phyloP scores from a whole-genome alignment of 2,888 invertebrate genomes.

The Diarsia mendica region DNA sequence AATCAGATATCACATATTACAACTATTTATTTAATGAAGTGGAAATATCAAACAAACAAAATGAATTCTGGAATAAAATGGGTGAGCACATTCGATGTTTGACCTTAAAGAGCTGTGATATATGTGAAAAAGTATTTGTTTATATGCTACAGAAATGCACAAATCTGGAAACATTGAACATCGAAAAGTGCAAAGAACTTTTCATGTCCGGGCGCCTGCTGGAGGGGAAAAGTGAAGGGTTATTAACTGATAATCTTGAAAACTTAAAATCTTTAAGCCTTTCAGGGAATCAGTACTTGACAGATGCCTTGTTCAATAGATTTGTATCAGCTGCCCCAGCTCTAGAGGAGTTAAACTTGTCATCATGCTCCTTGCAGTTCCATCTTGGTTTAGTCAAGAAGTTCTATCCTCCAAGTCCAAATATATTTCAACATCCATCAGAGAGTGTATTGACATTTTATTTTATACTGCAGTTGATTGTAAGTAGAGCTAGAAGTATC shows the following conservation, averaged over 20 bases:
- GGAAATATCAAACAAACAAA: conserved; percentile 87
- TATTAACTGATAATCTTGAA: conserved; percentile 83
- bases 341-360: conserved; percentile 91
- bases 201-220: conserved; percentile 94
- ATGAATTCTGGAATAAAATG: conserved; percentile 90
- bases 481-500: conserved; percentile 87
- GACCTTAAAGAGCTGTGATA: conserved; percentile 90
- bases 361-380: conserved; percentile 93
- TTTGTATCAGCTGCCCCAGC: conserved; percentile 91
- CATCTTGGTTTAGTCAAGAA: conserved; percentile 92
- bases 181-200: conserved; percentile 92
- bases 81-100: conserved; percentile 90
- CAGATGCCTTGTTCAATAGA: conserved; percentile 93
- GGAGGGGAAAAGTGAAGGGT: conserved; percentile 90
- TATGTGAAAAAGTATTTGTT: conserved; percentile 91
- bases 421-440: conserved; percentile 87
- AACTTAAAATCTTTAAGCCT: conserved; percentile 91
- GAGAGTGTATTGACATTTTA: conserved; percentile 93
- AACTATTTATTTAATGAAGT: conserved; percentile 90
- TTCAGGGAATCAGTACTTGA: conserved; percentile 92
- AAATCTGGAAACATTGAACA: conserved; percentile 90
- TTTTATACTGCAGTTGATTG: conserved; percentile 91
- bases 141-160: conserved; percentile 90
- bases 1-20: conserved; percentile 83
- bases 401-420: conserved; percentile 90